A percentile compares a stretch with the other conserved stretches of the same genome.
phyloP scores from a whole-genome alignment of 2,113 vertebrate genomes.

The Zapornia atra region DNA sequence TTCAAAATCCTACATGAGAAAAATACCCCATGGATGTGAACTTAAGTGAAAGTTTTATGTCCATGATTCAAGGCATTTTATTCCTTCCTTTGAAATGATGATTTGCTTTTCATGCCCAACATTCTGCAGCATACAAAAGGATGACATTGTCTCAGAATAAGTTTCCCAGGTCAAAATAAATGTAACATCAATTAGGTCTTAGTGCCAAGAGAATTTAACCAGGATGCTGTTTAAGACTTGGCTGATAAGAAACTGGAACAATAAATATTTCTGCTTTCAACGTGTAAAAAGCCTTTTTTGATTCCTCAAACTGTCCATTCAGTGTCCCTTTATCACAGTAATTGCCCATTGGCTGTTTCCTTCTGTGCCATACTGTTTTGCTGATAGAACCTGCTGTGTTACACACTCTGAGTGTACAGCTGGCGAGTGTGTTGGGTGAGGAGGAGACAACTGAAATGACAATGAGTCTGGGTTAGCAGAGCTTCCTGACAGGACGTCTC shows the following conservation, averaged over 20 bases:
- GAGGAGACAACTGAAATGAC: background rate
- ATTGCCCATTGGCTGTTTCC: background rate
- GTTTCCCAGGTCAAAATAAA: background rate
- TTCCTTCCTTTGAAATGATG: background rate
- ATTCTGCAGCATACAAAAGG: background rate
- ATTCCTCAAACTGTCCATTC: background rate
- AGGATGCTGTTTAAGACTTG: background rate
- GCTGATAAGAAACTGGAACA: background rate
- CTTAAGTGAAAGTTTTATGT: background rate
- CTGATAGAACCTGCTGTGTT: background rate
- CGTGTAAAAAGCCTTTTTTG: background rate
- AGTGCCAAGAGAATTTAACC: background rate
- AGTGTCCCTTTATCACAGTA: background rate
- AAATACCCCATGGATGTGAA: background rate
- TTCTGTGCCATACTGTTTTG: background rate
- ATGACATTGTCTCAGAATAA: background rate
- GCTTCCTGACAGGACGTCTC: conserved; percentile 45
- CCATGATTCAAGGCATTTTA: background rate
- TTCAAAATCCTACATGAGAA: background rate
- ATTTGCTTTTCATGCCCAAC: background rate
- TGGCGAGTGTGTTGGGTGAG: background rate
- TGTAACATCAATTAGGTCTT: background rate
- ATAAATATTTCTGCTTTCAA: background rate
- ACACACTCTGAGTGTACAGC: background rate
- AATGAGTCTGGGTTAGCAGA: background rate